Evolutionary conservation across 2,888 invertebrate species (phyloP), one percentile per base, ranked within the genome.

Genomic region (Tetragonula carbonaria): DNA sequence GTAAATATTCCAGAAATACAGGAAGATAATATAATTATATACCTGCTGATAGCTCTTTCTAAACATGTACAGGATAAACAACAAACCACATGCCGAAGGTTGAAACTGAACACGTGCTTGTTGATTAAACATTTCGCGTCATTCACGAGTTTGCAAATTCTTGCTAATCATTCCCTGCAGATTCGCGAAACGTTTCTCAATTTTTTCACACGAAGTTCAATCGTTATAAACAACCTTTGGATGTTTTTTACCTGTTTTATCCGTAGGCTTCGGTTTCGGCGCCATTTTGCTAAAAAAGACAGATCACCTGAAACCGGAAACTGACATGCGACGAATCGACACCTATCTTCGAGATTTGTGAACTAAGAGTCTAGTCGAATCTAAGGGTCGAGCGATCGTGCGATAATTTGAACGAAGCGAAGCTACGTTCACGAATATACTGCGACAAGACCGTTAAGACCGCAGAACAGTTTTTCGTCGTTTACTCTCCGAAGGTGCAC

Each of bases 181-280:
- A 38, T 63, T 53, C 28, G 13, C 8, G 8, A 28, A 28, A 18
- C 14, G n/a, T 11, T 63, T 67, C 21, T n/a, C 3, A 6, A 33
- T 45, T 16, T 5, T 53, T 18, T 28, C 2, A 5, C 4, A 63
- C 5, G 18, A 45, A 53, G 62, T 59, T 23, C 18, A 18, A 59
- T 16, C 33, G 33, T 33, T 33, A 33, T 33, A 3, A 33, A 33
- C 33, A 38, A 57, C 45, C 68, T 73, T 66, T 23, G n/a, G 50
- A 70, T 66, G 14, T 28, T 28, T 28, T 28, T 28, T 96, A 97
- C 97, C 97, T 95, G 97, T 96, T 96, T 98, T 97, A 94, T 98
- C 97, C 93, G 97, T 96, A 95, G 97, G 95, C 94, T 96, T 96
- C 89, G 96, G 97, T 96, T 98, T 98, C 95, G 98, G 98, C 96